Percentiles rank a stretch among this genome's conserved stretches.
phyloP scores from a whole-genome alignment of 2,888 invertebrate species.

The Mimumesa dahlbomi region DNA sequence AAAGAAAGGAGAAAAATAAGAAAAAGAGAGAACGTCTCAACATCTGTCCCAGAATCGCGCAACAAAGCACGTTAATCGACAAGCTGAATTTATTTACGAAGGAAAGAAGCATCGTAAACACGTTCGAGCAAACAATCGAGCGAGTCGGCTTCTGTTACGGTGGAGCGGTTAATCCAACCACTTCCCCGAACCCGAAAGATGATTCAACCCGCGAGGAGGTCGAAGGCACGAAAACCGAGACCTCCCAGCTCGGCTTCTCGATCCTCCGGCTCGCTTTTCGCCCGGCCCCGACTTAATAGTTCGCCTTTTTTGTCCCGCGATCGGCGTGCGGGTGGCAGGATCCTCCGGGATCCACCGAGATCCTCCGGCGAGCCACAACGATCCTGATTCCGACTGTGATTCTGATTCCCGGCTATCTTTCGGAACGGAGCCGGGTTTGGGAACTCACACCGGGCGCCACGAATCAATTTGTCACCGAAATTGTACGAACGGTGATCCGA shows the following conservation, averaged over 20 bases:
- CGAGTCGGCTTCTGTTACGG: neutral
- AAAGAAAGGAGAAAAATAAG: no score
- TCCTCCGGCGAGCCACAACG: conserved; percentile 2
- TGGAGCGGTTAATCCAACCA: conserved; percentile 13
- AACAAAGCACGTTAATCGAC: neutral
- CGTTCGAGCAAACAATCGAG: conserved; percentile 5
- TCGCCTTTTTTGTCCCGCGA: conserved; percentile 48
- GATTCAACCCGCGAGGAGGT: conserved; percentile 19
- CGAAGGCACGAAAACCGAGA: conserved; percentile 30
- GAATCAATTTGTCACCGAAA: no score
- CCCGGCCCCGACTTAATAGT: conserved; percentile 49
- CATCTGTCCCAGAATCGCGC: neutral
- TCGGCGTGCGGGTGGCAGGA: conserved; percentile 51
- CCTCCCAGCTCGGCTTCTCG: conserved; percentile 49
- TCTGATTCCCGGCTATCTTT: no score
- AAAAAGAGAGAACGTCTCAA: neutral
- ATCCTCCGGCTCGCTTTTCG: conserved; percentile 23
- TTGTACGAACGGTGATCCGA: no score
- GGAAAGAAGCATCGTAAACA: conserved; percentile 1
- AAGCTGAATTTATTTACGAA: neutral
- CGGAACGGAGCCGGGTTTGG: no score
- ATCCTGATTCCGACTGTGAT: no score
- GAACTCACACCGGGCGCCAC: no score
- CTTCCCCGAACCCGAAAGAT: conserved; percentile 26
- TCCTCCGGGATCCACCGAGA: conserved; percentile 16